Base-by-base conservation (phyloP, 2,888 invertebrate genomes). In the Scotopteryx bipunctaria region DNA sequence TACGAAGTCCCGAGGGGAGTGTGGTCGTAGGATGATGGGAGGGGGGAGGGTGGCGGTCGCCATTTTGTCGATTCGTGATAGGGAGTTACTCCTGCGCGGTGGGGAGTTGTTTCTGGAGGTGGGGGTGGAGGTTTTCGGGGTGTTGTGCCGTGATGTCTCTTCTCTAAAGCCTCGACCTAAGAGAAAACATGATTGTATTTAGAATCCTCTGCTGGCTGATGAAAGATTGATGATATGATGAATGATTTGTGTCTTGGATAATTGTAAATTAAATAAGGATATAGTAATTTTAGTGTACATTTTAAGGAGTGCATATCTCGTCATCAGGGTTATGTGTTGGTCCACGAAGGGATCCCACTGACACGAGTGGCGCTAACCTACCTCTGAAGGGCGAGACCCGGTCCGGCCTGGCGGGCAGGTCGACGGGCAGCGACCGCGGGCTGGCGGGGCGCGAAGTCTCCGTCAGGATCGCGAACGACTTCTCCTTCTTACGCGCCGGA, bases 381-480 rank as follows among this genome's bases (percentile, higher is more conserved):
- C 93, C 93, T 69, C 91, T 89, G 57, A 93, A 93, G 1, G 93
- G 94, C 5, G 93, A 93, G 36, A 91, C 86, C 50, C 92, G 84
- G 2, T 91, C 92, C 0, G 83, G 68, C 31, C 80, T 67, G 38
- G 81, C 72, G 6, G 42, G 37, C 8, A 53, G 47, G 52, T 86
- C 87, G 0, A 78, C 68, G 0, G 90, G 91, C 46, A 87, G 69
- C 0, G 86, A 86, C 45, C 78, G 63, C 0, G 91, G 86, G 57
- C 86, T 84, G 55, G 82, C 69, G n/a, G 91, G 87, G 3, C 91
- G 83, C 8, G 92, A 78, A 2, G 91, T 81, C 59, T 94, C 93
- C 8, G 93, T 91, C 50, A 95, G 87, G 61, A 95, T 94, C 55
- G 94, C 94, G 75, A 95, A 95, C 2, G 94, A 93, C 4, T 93